Base-by-base conservation (phyloP, 2,113 vertebrate genomes). In the Phylloscopus trochiloides region DNA sequence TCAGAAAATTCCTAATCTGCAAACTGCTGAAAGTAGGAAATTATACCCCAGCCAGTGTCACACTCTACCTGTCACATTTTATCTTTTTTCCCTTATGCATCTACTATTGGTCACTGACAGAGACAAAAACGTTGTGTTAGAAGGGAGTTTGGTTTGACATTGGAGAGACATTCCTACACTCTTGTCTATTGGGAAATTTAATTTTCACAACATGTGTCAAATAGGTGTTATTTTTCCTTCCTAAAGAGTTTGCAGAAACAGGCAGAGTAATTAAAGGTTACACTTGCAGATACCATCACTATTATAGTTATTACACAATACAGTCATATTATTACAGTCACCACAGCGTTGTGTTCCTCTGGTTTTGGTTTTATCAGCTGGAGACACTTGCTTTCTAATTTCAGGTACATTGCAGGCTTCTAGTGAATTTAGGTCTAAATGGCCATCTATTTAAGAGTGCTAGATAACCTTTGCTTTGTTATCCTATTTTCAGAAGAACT, bases 181-280 rank as follows among this genome's bases (percentile, higher is more conserved):
- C 50, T 43, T 91, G 40, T 48, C 75, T 55, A 24, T 70, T 45
- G 40, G 68, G 68, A 94, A 96, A 92, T 84, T 79, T 71, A 40
- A 51, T 86, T 91, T 95, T 92, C 67, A 63, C 94, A 93, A 81
- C 45, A 51, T 50, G 40, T 36, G 84, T 77, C 80, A 87, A 91
- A 91, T 55, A 67, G 48, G 57, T 67, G 55, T 67, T 87, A 74
- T 84, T 94, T 94, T 92, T 75, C 26, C 83, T 89, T 91, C 72
- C 70, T 92, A 50, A 91, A 89, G 68, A 89, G 83, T 95, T 77
- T 90, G 78, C 26, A 86, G 42, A 79, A 93, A 80, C 50, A 88
- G 42, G 59, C 54, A 88, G 78, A 80, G 54, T 95, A 96, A 95
- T 88, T 92, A 96, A 93, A 80, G 79, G 86, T 90, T 96, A 80